Base-by-base conservation (phyloP, 2,888 invertebrate genomes). In the Drosophila parthenogenetica region DNA sequence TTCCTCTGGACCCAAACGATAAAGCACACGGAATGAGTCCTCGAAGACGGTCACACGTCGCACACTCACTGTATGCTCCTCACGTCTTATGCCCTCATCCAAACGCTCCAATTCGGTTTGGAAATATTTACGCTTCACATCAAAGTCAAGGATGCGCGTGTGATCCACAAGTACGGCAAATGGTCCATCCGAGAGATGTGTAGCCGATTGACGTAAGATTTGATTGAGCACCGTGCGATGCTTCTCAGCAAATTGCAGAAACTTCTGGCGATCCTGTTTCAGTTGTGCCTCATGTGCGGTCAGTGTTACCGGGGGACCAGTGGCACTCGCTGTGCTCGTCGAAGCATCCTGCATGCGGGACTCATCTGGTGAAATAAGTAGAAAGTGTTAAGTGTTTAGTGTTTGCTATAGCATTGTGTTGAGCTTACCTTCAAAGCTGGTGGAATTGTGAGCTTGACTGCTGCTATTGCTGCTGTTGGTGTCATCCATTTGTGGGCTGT, bases 211-310 rank as follows among this genome's bases (percentile, higher is more conserved):
- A 3, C 97, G 94, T 59, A 98, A 92, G 73, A 98, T 97, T 93
- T 98, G 97, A 92, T 98, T 98, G 48, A 98, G 93, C 29, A 98
- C 97, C 3, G 96, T 96, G 58, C 97, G 94, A 92, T 98, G 97
- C 68, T 96, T 96, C 92, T 97, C 97, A 40, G 97, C 97, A 93
- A 97, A 97, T 79, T 94, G 95, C 40, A 97, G 93, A 61, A 92
- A 92, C 80, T 91, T 91, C 73, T 95, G 94, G 69, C 96, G 95
- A 92, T 97, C 96, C 39, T 85, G 91, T 80, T 80, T 82, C 32
- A 90, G 73, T 59, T 90, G 85, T 2, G 77, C 69, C 42, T 87
- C 88, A 53, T 71, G 81, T 2, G 83, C 70, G 14, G 62, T 74
- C 16, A 85, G 25, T 4, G 72, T 25, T 45, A 35, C 40, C 43